Conservation (phyloP, 1,140 invertebrate genomes). For the Muscidifurax raptorellus region DNA sequence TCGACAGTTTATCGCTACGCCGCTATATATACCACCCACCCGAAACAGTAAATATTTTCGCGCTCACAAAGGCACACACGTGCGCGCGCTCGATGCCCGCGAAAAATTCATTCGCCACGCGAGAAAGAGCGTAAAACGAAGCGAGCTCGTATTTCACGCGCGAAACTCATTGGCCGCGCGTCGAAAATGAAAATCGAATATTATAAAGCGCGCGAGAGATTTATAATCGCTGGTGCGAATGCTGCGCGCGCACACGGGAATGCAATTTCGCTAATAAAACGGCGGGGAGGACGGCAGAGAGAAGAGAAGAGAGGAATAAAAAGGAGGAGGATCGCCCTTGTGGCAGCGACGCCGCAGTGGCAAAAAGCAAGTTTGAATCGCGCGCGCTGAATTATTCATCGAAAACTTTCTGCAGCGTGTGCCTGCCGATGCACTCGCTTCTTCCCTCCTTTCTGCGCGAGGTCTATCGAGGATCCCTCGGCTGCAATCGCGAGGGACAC, state of each 20-base stretch:
- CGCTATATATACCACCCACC: slow-evolving; percentile 30
- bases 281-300: slow-evolving; percentile 40
- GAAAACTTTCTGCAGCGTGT: not conserved
- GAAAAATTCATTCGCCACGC: not conserved
- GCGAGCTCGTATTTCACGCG: slow-evolving; percentile 65
- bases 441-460: not conserved
- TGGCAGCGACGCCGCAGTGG: slow-evolving; percentile 4
- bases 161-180: slow-evolving; percentile 65
- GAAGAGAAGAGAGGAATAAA: slow-evolving; percentile 28
- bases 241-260: slow-evolving; percentile 61
- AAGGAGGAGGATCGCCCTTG: not conserved
- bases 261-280: slow-evolving; percentile 64
- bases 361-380: slow-evolving; percentile 39
- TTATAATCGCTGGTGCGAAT: slow-evolving; percentile 70
- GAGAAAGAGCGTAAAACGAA: not conserved
- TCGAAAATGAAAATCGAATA: slow-evolving; percentile 64
- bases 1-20: slow-evolving; percentile 38
- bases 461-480: slow-evolving; percentile 3
- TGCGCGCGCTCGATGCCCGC: not conserved
- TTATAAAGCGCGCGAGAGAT: slow-evolving; percentile 64
- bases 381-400: slow-evolving; percentile 49
- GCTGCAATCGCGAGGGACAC: not conserved
- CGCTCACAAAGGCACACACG: not conserved
- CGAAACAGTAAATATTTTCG: slow-evolving; percentile 34
- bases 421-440: not conserved